These are phyloP conservation scores for Drosophila affinis DNA, from an alignment of 2,888 invertebrate species.

Conservation along the genomic window DNA sequence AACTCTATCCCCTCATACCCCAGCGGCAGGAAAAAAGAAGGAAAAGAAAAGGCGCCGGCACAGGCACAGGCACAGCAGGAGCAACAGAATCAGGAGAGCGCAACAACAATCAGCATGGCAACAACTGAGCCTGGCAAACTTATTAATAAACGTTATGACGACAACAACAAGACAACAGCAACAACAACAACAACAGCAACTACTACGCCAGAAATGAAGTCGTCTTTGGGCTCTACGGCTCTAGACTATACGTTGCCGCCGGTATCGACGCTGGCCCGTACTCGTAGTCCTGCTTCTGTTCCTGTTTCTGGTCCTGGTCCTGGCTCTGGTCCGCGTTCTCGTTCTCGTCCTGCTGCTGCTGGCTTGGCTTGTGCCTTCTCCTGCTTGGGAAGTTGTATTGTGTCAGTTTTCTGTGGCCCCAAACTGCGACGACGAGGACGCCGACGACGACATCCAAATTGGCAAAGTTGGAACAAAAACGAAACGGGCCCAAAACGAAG, in stretches of 20 bases:
- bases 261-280: too few relatives aligned
- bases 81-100: constrained; percentile 19
- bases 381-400: constrained; percentile 24
- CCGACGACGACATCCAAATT: constrained; percentile 65
- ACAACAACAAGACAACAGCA: constrained; percentile 35
- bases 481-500: constrained; percentile 30
- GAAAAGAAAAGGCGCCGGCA: constrained; percentile 10
- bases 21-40: constrained; percentile 1
- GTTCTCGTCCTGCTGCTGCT: neutral
- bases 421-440: constrained; percentile 14
- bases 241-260: neutral
- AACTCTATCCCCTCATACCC: neutral
- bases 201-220: constrained; percentile 4
- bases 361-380: neutral
- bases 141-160: constrained; percentile 75
- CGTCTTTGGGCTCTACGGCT: neutral
- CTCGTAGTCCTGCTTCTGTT: too few relatives aligned
- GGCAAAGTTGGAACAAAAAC: constrained; percentile 75
- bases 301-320: neutral
- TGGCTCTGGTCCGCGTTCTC: neutral
- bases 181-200: constrained; percentile 46
- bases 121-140: constrained; percentile 56
- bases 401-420: constrained; percentile 44
- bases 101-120: constrained; percentile 36
- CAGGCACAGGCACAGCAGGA: constrained; percentile 48